Evolutionary conservation across 1,140 invertebrate species (phyloP), one percentile per base, ranked within the genome.

Genomic region (Drosophila persimilis): DNA sequence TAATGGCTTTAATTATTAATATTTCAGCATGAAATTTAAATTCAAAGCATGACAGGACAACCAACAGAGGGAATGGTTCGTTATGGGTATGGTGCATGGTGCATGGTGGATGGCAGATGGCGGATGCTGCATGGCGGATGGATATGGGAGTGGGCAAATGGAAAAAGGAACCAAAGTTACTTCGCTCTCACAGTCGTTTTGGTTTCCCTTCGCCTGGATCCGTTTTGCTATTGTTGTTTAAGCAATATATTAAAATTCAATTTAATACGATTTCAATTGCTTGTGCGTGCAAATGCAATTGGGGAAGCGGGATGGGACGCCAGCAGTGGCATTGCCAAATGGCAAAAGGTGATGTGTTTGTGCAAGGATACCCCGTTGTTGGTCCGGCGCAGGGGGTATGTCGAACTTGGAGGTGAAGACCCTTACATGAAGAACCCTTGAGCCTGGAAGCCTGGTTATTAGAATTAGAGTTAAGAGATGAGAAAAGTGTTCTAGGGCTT

Each of bases 161-260:
- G 31, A 31, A 35, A 53, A 11, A 20, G 9, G 41, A 47, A 15
- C 24, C 8, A 24, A 39, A 61, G 26, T 22, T n/a, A n/a, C 53
- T 20, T 13, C 11, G 31, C 20, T 13, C 11, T 20, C 2, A 8
- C n/a, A n/a, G 31, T 41, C 8, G 50, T 50, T 62, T 61, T 35
- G 64, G 53, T 75, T 66, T 41, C 15, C 17, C 58, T 65, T 58
- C 57, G 56, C 43, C 48, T 48, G 35, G 63, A 57, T 53, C 17
- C 9, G 51, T 58, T 47, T 67, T 73, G 44, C 73, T 73, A 72
- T 70, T 80, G 80, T 79, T 84, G 61, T 44, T 69, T 24, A 39
- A 63, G 79, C 80, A 74, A 83, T 77, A 86, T 86, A 88, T 77
- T 88, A 88, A 86, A 86, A 86, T 86, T 81, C 77, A 88, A 86